phyloP scores from a whole-genome alignment of 1,140 invertebrate species.

The Megalonaias nervosa region DNA sequence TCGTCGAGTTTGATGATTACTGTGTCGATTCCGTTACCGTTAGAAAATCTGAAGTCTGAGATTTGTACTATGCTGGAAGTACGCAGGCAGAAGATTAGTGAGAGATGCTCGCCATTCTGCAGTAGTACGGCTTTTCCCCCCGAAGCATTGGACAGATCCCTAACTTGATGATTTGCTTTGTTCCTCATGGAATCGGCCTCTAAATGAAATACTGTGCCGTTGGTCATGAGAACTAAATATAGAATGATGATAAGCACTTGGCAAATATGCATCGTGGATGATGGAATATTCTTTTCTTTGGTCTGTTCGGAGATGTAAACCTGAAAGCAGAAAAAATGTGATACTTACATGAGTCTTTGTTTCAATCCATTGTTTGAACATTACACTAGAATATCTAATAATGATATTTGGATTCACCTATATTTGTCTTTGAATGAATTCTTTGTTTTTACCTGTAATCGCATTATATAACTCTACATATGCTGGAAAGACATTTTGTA shows the following conservation, averaged over 20 bases:
- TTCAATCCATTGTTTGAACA: no score
- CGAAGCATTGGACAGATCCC: slow-evolving; percentile 25
- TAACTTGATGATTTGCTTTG: slow-evolving; percentile 27
- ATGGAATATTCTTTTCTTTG: no score
- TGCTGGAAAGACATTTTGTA: no score
- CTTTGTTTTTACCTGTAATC: no score
- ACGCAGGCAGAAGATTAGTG: slow-evolving; percentile 27
- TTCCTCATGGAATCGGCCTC: slow-evolving; percentile 17
- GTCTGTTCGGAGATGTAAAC: no score
- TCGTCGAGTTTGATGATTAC: slow-evolving; percentile 21
- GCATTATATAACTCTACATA: no score
- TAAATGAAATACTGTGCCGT: slow-evolving; percentile 18
- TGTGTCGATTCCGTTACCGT: slow-evolving; percentile 26
- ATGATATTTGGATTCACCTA: no score
- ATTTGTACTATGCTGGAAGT: not conserved
- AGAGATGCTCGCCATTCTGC: slow-evolving; percentile 9
- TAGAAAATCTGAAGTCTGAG: slow-evolving; percentile 33
- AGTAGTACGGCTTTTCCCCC: slow-evolving; percentile 24
- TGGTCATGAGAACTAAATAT: not conserved
- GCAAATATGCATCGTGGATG: no score
- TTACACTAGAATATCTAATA: no score
- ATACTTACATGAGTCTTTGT: no score
- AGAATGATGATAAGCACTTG: not conserved
- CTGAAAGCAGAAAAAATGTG: no score
- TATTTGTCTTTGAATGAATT: no score